Evolutionary conservation across 2,888 invertebrate species (phyloP), one percentile per base, ranked within the genome.

Genomic region (Drosophila mimetica): DNA sequence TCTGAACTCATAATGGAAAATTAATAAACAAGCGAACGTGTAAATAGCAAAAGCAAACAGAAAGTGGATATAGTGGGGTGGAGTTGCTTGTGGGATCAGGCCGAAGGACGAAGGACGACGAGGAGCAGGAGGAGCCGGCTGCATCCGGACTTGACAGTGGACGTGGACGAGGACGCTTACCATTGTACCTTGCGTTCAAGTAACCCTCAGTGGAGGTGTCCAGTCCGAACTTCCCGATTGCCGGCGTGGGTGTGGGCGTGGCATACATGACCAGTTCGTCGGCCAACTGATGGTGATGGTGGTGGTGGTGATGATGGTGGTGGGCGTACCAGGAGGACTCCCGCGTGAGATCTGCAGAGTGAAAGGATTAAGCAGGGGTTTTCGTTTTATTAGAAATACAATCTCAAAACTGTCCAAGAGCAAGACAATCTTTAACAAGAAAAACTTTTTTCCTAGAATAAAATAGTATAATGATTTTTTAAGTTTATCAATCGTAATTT

Each of bases 121-220:
- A 57, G 70, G 41, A 39, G 55, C 11, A 28, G 37, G 13, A 32
- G 30, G 41, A 37, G 53, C 42, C 37, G 48, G 73, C 66, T 77
- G 71, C 69, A 79, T 71, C 67, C 84, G 73, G 83, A 55, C 50
- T 34, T 47, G 39, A 34, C 13, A 22, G 60, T 47, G 44, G 50
- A 51, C 22, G 48, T 48, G 30, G 59, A 69, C 59, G 66, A 72
- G 82, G 81, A 78, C 81, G 88, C 91, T 91, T 89, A 91, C 91
- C 91, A 84, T 91, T 91, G 81, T 91, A 91, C 89, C 91, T 90
- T 83, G 91, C 89, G 83, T 89, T 91, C 71, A 91, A 88, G 86
- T 91, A 91, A 74, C 89, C 90, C 75, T 91, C 92, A 52, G 91
- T 89, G 34, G 90, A 86, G 55, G 88, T 88, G 75, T 91, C 91